Conservation (phyloP, 2,888 invertebrate species). For the Cantharis rufa region DNA sequence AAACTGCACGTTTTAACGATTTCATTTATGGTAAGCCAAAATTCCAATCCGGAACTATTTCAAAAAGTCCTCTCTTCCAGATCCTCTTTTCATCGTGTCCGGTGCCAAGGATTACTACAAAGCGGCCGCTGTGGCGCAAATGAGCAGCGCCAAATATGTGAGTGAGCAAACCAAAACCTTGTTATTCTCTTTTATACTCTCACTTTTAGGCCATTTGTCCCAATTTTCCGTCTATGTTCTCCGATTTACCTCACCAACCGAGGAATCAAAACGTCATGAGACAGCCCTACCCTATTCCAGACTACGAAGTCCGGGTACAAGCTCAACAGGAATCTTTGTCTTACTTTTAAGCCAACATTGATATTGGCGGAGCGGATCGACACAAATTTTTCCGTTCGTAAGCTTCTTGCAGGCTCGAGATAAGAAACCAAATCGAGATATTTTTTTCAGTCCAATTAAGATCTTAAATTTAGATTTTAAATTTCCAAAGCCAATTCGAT, state of each 20-base stretch:
- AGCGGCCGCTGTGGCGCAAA: conserved; percentile 59
- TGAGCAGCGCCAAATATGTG: conserved; percentile 62
- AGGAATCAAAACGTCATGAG: conserved; percentile 57
- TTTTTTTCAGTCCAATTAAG: background rate
- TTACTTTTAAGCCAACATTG: background rate
- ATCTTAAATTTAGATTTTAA: background rate
- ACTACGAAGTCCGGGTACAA: conserved; percentile 47
- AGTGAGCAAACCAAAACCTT: conserved; percentile 54
- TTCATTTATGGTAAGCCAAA: conserved; percentile 33
- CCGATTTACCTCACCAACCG: conserved; percentile 59
- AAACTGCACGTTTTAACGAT: conserved; percentile 31
- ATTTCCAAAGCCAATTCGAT: background rate
- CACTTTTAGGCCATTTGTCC: conserved; percentile 59
- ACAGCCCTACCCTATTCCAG: conserved; percentile 36
- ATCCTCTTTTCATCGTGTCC: conserved; percentile 63
- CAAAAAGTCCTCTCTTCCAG: conserved; percentile 46
- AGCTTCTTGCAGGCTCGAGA: background rate
- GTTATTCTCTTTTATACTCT: background rate
- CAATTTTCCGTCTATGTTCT: conserved; percentile 64
- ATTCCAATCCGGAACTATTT: background rate
- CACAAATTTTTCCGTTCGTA: conserved; percentile 31
- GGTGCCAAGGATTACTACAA: conserved; percentile 63
- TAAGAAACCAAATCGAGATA: background rate
- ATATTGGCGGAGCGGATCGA: conserved; percentile 35
- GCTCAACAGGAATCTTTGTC: conserved; percentile 32